Evolutionary conservation across 2,888 invertebrate genomes (phyloP).

Genomic region (Drosophila antonietae): DNA sequence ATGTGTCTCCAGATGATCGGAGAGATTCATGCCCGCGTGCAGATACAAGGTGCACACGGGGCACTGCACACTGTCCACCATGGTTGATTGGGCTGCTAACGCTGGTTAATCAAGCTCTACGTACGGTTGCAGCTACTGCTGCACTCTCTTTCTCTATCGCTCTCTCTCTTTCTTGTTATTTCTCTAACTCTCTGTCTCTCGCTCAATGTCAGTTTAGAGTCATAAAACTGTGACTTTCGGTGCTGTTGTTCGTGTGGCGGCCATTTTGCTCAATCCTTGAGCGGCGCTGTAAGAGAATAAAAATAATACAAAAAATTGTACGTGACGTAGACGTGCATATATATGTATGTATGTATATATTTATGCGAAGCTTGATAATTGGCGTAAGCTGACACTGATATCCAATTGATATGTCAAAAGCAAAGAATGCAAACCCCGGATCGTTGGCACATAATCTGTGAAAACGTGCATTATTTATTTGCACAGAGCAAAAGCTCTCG

Average conservation of each 20-base stretch:
- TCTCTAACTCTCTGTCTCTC: constrained; percentile 14
- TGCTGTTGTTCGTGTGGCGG: constrained; percentile 36
- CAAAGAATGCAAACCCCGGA: constrained; percentile 58
- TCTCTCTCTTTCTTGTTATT: constrained; percentile 4
- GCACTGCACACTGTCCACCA: constrained; percentile 86
- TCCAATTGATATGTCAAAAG: constrained; percentile 40
- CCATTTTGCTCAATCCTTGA: constrained; percentile 66
- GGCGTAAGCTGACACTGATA: constrained; percentile 34
- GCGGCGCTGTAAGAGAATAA: constrained; percentile 25
- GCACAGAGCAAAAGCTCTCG: constrained; percentile 48
- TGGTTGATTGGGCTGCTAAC: constrained; percentile 53
- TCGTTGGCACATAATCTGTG: constrained; percentile 50
- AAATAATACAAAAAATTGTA: constrained; percentile 17
- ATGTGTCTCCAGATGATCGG: constrained; percentile 93
- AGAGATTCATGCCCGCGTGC: constrained; percentile 92
- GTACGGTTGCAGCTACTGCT: constrained; percentile 20
- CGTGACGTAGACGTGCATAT: constrained; percentile 16
- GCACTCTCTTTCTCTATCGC: constrained; percentile 11
- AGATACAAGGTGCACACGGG: constrained; percentile 94
- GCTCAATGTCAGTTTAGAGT: constrained; percentile 55
- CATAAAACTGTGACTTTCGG: constrained; percentile 62
- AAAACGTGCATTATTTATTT: constrained; percentile 51
- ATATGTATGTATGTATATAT: constrained; percentile 5
- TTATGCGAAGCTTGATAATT: constrained; percentile 15
- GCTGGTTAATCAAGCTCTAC: constrained; percentile 28